Evolutionary conservation across 1,140 invertebrate species (phyloP).

Genomic region (Hyposmocoma kahamanoa): DNA sequence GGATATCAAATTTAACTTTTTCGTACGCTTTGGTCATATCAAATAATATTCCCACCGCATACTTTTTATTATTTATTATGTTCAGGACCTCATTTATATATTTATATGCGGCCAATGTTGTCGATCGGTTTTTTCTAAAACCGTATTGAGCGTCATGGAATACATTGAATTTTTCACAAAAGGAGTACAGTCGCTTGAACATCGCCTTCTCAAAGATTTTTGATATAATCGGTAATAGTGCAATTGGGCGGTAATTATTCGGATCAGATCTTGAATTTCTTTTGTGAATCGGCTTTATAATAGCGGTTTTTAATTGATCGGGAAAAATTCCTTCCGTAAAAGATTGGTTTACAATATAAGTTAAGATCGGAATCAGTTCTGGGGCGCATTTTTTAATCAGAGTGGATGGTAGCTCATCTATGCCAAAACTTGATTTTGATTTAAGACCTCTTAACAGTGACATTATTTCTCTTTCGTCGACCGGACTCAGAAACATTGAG

Average conservation of each 20-base stretch:
- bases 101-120: background rate
- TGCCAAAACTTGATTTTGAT: background rate
- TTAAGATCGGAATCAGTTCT: background rate
- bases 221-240: background rate
- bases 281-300: background rate
- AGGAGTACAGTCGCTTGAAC: background rate
- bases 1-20: background rate
- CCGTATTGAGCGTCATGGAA: background rate
- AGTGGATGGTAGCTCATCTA: background rate
- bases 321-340: background rate
- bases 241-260: background rate
- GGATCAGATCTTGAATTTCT: background rate
- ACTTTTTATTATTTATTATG: background rate
- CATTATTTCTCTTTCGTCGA: background rate
- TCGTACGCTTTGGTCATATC: conserved; percentile 3
- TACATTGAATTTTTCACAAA: background rate
- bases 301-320: background rate
- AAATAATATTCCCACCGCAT: background rate
- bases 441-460: background rate
- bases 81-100: background rate
- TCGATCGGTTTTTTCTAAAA: background rate
- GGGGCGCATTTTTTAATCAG: background rate
- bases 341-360: background rate
- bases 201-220: conserved; percentile 6
- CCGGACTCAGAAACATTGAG: background rate